A percentile compares a stretch with the other conserved stretches of the same genome.
phyloP scores from a whole-genome alignment of 2,113 vertebrate genomes.

The Steatornis caripensis region DNA sequence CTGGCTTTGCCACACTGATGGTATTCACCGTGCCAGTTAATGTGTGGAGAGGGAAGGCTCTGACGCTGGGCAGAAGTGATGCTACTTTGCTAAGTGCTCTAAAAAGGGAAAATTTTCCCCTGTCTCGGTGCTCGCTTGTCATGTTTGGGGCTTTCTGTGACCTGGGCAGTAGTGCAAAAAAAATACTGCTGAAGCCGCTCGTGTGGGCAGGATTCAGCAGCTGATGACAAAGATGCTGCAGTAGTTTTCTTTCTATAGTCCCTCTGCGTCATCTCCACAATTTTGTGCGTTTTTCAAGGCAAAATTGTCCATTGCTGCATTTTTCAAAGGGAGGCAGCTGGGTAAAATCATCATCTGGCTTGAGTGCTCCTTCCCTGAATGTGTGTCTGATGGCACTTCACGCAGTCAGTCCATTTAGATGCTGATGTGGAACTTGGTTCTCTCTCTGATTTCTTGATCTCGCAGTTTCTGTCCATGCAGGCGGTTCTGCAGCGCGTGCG shows the following conservation, averaged over 20 bases:
- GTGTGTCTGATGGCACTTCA: not conserved
- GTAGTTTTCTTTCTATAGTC: not conserved
- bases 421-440: not conserved
- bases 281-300: not conserved
- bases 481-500: not conserved
- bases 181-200: not conserved
- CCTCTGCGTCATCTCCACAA: not conserved
- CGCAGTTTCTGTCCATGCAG: not conserved
- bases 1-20: not conserved
- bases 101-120: accelerated
- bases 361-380: not conserved
- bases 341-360: not conserved
- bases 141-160: not conserved
- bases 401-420: not conserved
- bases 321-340: not conserved
- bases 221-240: not conserved
- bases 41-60: not conserved
- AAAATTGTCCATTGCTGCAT: not conserved
- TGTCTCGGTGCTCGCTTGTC: accelerated
- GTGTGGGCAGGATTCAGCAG: not conserved
- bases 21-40: accelerated
- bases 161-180: not conserved
- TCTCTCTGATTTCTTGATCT: not conserved
- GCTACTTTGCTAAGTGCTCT: not conserved
- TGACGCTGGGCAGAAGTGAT: not conserved